phyloP scores from a whole-genome alignment of 2,888 invertebrate species.

The Sinohyriopsis cumingii region DNA sequence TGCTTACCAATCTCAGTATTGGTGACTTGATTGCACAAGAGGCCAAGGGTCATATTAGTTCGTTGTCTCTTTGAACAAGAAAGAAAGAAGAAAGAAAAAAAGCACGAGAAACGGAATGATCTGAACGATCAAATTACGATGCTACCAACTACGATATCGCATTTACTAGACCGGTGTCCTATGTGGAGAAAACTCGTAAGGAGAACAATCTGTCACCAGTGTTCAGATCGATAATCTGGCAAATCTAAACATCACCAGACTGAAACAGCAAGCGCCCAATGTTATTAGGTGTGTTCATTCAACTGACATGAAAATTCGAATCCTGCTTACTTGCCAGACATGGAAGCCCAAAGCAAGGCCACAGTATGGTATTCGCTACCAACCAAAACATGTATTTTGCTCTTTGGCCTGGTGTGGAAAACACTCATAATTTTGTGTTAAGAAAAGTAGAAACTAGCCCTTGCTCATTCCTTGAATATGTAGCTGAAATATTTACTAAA shows the following conservation, averaged over 20 bases:
- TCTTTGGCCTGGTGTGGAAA: not conserved
- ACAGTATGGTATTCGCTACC: conserved; percentile 23
- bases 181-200: conserved; percentile 14
- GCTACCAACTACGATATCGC: conserved; percentile 18
- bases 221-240: conserved; percentile 17
- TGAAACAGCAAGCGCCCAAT: conserved; percentile 3
- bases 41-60: conserved; percentile 22
- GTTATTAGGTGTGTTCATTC: too few relatives aligned
- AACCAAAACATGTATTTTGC: conserved; percentile 9
- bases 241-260: conserved; percentile 7
- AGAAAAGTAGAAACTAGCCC: too few relatives aligned
- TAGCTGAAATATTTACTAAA: too few relatives aligned
- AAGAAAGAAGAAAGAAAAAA: not conserved
- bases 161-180: conserved; percentile 15
- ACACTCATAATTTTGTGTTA: too few relatives aligned
- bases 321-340: conserved; percentile 14
- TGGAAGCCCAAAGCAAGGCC: conserved; percentile 28
- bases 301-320: not conserved
- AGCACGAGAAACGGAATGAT: too few relatives aligned
- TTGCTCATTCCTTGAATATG: too few relatives aligned
- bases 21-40: conserved; percentile 27
- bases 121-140: not conserved
- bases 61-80: conserved; percentile 5
- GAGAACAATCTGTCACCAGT: conserved; percentile 2
- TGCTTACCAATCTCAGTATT: conserved; percentile 24